These are phyloP conservation scores for Anastrepha ludens DNA, from an alignment of 1,140 invertebrate genomes.

Conservation along the genomic window DNA sequence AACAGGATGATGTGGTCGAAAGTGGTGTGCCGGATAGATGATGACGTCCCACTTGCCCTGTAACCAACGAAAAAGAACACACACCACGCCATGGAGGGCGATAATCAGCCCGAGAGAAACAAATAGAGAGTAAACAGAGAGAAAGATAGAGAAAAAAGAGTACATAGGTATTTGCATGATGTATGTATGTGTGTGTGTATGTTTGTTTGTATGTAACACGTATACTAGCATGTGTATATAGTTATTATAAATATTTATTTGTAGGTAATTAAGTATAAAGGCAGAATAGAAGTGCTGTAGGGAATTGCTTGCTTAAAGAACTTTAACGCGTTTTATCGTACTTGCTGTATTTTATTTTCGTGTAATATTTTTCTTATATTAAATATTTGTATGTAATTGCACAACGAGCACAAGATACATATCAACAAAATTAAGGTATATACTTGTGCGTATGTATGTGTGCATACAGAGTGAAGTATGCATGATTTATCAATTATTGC, in stretches of 20 bases:
- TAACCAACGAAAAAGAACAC: constrained; percentile 74
- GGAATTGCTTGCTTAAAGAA: too few species aligned
- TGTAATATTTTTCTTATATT: too few species aligned
- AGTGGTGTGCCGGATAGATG: constrained; percentile 62
- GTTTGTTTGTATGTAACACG: not conserved
- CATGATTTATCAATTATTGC: not conserved
- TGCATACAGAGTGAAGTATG: not conserved
- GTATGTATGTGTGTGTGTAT: constrained; percentile 29
- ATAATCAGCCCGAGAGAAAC: constrained; percentile 72
- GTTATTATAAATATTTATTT: too few species aligned
- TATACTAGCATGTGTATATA: not conserved
- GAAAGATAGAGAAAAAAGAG: constrained; percentile 3
- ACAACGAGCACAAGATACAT: too few species aligned
- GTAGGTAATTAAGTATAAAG: too few species aligned
- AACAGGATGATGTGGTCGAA: constrained; percentile 71
- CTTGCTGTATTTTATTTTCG: too few species aligned
- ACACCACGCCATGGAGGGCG: constrained; percentile 74
- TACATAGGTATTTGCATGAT: constrained; percentile 37
- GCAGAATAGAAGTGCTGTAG: too few species aligned
- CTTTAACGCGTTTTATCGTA: too few species aligned
- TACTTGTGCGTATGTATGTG: not conserved
- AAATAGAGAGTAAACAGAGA: constrained; percentile 57
- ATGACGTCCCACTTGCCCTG: constrained; percentile 69
- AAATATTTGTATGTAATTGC: too few species aligned
- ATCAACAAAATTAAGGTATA: not conserved